Evolutionary conservation across 2,888 invertebrate species (phyloP).

Genomic region (Heliconius erato): DNA sequence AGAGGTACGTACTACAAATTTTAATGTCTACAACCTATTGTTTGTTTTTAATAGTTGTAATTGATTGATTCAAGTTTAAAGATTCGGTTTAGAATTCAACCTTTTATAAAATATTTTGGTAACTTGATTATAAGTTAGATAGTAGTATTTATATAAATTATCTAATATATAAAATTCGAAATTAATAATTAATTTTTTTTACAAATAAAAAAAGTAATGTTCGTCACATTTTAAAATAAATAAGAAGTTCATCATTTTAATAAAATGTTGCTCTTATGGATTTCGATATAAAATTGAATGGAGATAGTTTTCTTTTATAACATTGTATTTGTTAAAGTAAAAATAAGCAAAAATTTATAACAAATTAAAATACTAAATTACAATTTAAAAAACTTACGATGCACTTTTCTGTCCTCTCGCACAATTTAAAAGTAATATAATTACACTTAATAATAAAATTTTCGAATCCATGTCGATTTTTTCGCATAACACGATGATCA

Average conservation of each 20-base stretch:
- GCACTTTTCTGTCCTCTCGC: conserved; percentile 67
- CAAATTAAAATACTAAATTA: background rate
- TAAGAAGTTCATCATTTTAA: background rate
- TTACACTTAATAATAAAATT: conserved; percentile 63
- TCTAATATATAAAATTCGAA: too few relatives aligned
- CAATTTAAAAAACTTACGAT: conserved; percentile 63
- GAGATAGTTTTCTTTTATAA: background rate
- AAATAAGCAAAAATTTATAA: background rate
- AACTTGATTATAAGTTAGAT: background rate
- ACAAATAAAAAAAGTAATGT: background rate
- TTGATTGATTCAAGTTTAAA: conserved; percentile 1
- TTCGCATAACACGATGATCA: conserved; percentile 65
- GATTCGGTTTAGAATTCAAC: background rate
- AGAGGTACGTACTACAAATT: conserved; percentile 53
- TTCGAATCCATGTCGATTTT: conserved; percentile 71
- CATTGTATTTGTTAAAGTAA: background rate
- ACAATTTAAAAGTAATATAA: conserved; percentile 62
- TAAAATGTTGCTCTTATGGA: background rate
- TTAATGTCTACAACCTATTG: conserved; percentile 71
- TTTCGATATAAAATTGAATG: background rate
- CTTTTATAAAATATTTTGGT: background rate
- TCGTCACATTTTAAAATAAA: background rate
- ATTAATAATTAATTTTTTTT: too few relatives aligned
- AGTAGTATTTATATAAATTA: too few relatives aligned
- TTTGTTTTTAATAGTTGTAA: conserved; percentile 52